Conservation (phyloP, 2,888 invertebrate genomes). For the Rosalia funebris region DNA sequence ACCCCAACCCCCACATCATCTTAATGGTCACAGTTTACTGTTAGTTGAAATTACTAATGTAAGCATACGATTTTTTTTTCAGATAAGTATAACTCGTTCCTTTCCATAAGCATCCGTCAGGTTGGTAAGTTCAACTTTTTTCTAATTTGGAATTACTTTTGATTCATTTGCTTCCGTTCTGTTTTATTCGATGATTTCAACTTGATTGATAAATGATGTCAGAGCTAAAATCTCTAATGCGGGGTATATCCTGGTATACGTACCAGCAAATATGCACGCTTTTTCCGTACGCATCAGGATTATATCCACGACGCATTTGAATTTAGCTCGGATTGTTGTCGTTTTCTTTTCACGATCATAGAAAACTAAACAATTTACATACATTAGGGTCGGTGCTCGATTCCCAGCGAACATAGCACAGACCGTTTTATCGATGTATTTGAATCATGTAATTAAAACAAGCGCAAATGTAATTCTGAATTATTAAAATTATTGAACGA, state of each 20-base stretch:
- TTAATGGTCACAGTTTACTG: background rate
- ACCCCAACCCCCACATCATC: background rate
- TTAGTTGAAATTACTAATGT: background rate
- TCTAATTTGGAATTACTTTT: conserved; percentile 26
- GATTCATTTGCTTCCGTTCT: background rate
- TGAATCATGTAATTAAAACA: conserved; percentile 17
- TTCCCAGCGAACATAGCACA: conserved; percentile 2
- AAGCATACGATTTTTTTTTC: conserved; percentile 7
- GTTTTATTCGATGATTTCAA: conserved; percentile 18
- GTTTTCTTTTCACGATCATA: conserved; percentile 1
- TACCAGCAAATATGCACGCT: no score
- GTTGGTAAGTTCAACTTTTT: conserved; percentile 25
- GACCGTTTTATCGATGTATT: conserved; percentile 3
- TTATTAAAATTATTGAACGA: conserved; percentile 27
- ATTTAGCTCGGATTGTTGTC: conserved; percentile 8
- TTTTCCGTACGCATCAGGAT: no score
- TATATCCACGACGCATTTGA: background rate
- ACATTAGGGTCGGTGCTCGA: background rate
- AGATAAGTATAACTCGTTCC: conserved; percentile 23
- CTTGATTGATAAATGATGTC: conserved; percentile 6
- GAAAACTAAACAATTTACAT: conserved; percentile 12
- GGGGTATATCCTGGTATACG: background rate
- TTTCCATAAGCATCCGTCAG: background rate
- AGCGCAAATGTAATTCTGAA: conserved; percentile 23
- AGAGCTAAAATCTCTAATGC: background rate